Base-by-base conservation (phyloP, 92 coral and sea anemone genomes). In the Umimayanthus kanabou region DNA sequence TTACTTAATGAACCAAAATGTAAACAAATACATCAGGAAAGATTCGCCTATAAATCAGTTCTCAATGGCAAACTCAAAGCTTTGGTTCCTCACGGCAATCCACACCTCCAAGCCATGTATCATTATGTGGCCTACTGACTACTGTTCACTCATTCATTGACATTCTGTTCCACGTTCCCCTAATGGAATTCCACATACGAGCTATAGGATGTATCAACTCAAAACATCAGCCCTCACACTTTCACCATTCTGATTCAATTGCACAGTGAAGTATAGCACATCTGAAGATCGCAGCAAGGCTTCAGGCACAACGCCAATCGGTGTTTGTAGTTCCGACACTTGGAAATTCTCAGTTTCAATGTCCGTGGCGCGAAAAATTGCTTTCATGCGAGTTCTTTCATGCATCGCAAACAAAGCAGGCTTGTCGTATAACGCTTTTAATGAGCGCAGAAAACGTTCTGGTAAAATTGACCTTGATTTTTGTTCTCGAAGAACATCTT, bases 271-370 rank as follows among this genome's bases (percentile, higher is more conserved):
- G 18, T 91, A 89, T 80, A 97, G 70, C 40, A 97, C 99, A 88
- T 97, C 99, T 14, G 97, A 91, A 18, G 98, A 76, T 28, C 99
- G 89, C 43, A 97, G 80, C 76, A 93, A 57, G 2, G 99, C 99
- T 76, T 97, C 97, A 14, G 93, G 94, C 77, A 95, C 58, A 30
- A 96, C 90, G 4, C 99, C 99, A 83, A 95, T 95, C 26, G 99
- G 99, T 29, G 99, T 94, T 49, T 92, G 93, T 72, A 97, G 91
- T 76, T 94, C 93, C 33, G 99, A 97, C 28, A 97, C 98, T 74
- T 88, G 92, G 80, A 95, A 85, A 49, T 83, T 90, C 80, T 95
- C 98, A 79, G 92, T 89, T 70, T 96, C 90, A 33, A 96, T 96
- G 83, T 96, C 98, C 11, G 99, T 95, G 22, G 94, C 98, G 65